Base-by-base conservation (phyloP, 2,888 invertebrate genomes). In the Chalcis sispes region DNA sequence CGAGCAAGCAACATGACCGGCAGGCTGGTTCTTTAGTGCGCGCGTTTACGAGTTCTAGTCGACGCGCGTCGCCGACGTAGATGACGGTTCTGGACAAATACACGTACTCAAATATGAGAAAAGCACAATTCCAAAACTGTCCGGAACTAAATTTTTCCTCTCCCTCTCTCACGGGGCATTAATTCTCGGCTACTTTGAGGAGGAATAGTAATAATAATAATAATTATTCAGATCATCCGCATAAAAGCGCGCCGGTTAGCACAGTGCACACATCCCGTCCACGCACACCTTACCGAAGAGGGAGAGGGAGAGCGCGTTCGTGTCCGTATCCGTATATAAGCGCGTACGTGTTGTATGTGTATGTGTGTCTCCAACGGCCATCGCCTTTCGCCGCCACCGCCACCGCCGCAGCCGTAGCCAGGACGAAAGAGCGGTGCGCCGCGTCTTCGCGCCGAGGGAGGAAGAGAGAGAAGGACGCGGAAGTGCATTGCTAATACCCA, bases 381-480 rank as follows among this genome's bases (percentile, higher is more conserved):
- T 66, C 52, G 40, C 48, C 58, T 23, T 27, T 10, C 27, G 36
- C 25, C 46, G 27, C 40, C n/a, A 40, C 48, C 48, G 50, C n/a
- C 42, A 50, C 42, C 48, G 29, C 62, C n/a, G 25, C 40, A 13
- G 40, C 62, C 32, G 8, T 46, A 5, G 32, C 8, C 29, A 32
- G 58, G 46, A 56, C 29, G 56, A 52, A 48, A 54, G 67, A n/a
- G 52, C 50, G 56, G 77, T 20, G 59, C 73, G 69, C 15, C 13
- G n/a, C 56, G 54, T 50, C 69, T 52, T 48, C 40, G 29, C 36
- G 29, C 3, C 23, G 61, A 52, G 23, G 56, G 61, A 29, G 46
- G 42, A 3, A 52, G 59, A 20, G 58, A 64, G 32, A 29, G 56
- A 62, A 71, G 70, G 66, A 70, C 70, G 75, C 71, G 72, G 78